Base-by-base conservation (phyloP, 2,888 invertebrate species). In the Drosophila suboccidentalis region DNA sequence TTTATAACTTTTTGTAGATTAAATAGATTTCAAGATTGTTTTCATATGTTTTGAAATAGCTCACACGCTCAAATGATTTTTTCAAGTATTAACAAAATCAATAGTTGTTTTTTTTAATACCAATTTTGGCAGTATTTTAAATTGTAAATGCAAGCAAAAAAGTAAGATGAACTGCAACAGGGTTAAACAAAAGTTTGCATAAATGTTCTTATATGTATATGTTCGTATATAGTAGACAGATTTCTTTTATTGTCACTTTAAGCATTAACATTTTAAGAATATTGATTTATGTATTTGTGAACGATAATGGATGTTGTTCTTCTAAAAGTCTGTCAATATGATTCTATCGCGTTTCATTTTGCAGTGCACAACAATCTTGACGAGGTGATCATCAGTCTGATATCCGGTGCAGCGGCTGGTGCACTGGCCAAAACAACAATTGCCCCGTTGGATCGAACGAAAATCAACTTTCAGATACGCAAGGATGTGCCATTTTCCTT, bases 391-490 rank as follows among this genome's bases (percentile, higher is more conserved):
- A 97, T 97, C 66, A 98, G 98, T 83, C 94, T 99, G 80, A 93
- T 96, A 54, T 96, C 99, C 0, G 99, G 99, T 36, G 99, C 99
- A 1, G 93, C 96, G 19, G 99, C 99, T 32, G 99, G 99, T 19
- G 98, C 98, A 3, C 84, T 97, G 68, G 99, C 99, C 29, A 99
- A 99, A 94, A 98, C 99, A 0, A 95, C 95, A 50, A 99, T 99
- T 82, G 99, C 99, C 2, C 99, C 99, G 0, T 94, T 99, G 59
- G 99, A 99, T 93, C 94, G 99, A 71, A 97, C 99, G 75, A 99
- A 99, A 94, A 99, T 99, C 82, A 98, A 98, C 94, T 99, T 99
- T 92, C 99, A 99, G 95, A 96, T 96, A 89, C 95, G 93, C 91
- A 95, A 95, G 46, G 94, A 95, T 76, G 94, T 94, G 59, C 95